A percentile compares a stretch with the other conserved stretches of the same genome.
phyloP scores from a whole-genome alignment of 2,888 invertebrate genomes.

The Ormyrus rosae region DNA sequence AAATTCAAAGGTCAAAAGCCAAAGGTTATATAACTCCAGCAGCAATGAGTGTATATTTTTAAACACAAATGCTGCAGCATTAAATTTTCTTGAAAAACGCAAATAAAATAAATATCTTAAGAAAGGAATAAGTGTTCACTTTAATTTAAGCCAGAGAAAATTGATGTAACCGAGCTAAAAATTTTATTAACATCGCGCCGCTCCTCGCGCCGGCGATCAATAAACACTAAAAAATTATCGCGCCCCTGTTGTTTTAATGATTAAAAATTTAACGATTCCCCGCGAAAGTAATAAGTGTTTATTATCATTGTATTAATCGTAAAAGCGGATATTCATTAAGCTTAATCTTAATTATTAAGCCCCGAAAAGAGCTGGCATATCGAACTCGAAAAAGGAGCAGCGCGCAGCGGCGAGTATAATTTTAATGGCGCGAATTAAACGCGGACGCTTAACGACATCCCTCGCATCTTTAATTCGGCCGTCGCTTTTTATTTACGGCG shows the following conservation, averaged over 20 bases:
- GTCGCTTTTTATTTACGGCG: constrained; percentile 46
- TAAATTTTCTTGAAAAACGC: too few species aligned
- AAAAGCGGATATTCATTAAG: constrained; percentile 16
- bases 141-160: background rate
- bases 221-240: constrained; percentile 31
- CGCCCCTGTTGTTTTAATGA: constrained; percentile 14
- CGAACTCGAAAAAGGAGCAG: background rate
- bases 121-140: background rate
- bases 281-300: constrained; percentile 38
- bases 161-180: too few species aligned
- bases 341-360: constrained; percentile 40
- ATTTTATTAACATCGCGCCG: too few species aligned
- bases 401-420: background rate
- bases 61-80: background rate
- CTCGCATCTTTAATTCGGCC: constrained; percentile 28
- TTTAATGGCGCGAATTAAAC: constrained; percentile 32
- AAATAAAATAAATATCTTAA: background rate
- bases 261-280: constrained; percentile 31
- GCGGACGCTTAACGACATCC: constrained; percentile 2
- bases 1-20: background rate
- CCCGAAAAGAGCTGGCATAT: background rate
- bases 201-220: background rate
- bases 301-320: constrained; percentile 31
- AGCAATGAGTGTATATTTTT: background rate
- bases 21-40: too few species aligned